Percentiles rank a stretch among this genome's conserved stretches.
Conservation (phyloP, 2,888 invertebrate species). For the Cantharis nigra region DNA sequence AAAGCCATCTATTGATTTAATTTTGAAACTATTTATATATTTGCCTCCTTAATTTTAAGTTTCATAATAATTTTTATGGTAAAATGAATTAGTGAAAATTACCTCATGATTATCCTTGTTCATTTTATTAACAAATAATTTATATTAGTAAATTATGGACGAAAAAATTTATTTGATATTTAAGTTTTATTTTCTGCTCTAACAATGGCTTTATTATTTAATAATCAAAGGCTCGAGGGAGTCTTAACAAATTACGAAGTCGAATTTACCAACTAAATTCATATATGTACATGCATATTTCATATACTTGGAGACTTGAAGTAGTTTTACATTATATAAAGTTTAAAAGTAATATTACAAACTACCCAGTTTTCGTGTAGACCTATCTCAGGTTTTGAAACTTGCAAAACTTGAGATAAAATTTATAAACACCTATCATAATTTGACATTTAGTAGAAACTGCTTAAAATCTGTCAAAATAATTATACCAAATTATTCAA, state of each 20-base stretch:
- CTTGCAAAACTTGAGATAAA: background rate
- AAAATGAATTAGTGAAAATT: too few relatives aligned
- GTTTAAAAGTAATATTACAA: background rate
- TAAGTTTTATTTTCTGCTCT: too few relatives aligned
- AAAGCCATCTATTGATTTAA: too few relatives aligned
- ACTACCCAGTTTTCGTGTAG: background rate
- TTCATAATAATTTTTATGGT: too few relatives aligned
- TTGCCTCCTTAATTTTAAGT: too few relatives aligned
- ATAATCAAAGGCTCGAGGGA: background rate
- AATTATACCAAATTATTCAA: too few relatives aligned
- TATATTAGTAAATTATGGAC: too few relatives aligned
- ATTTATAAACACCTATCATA: background rate
- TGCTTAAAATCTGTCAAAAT: background rate
- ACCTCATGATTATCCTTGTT: too few relatives aligned
- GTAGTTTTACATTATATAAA: background rate
- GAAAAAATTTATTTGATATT: too few relatives aligned
- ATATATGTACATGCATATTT: background rate
- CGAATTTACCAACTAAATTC: background rate
- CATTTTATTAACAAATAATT: too few relatives aligned
- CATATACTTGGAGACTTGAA: background rate
- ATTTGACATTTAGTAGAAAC: background rate
- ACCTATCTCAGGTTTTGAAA: background rate
- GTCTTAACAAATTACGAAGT: background rate
- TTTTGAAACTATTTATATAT: too few relatives aligned
- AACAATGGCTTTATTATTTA: background rate